Evolutionary conservation across 2,888 invertebrate genomes (phyloP).

Genomic region (Tetragnatha montana): DNA sequence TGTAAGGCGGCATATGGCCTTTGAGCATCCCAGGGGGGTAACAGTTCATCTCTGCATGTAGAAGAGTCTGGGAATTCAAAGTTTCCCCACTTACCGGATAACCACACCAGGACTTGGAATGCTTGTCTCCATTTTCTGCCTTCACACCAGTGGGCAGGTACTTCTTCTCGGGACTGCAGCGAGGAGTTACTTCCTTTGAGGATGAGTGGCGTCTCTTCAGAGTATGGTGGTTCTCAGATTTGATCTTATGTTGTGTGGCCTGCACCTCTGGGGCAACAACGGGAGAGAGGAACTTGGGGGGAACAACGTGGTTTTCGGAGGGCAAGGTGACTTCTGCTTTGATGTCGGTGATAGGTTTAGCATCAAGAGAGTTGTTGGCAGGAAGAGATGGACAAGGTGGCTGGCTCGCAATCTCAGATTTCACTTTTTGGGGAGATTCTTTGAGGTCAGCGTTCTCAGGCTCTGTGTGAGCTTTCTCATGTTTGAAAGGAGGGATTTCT

Average conservation of each 20-base stretch:
- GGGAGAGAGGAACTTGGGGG: slow-evolving; percentile 27
- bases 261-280: slow-evolving; percentile 16
- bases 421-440: slow-evolving; percentile 18
- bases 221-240: slow-evolving; percentile 33
- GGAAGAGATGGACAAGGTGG: slow-evolving; percentile 28
- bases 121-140: slow-evolving; percentile 30
- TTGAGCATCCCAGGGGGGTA: slow-evolving; percentile 20
- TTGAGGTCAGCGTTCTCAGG: neutral
- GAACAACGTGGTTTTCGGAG: neutral
- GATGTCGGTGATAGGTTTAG: slow-evolving; percentile 18
- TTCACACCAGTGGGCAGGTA: slow-evolving; percentile 15
- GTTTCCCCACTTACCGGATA: slow-evolving; percentile 35
- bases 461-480: slow-evolving; percentile 30
- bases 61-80: slow-evolving; percentile 25
- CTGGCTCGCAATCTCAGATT: slow-evolving; percentile 33
- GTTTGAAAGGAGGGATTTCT: slow-evolving; percentile 51
- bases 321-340: slow-evolving; percentile 10
- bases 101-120: slow-evolving; percentile 60
- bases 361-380: neutral
- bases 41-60: slow-evolving; percentile 35
- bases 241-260: slow-evolving; percentile 14
- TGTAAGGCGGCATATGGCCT: slow-evolving; percentile 43
- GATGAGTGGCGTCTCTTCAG: slow-evolving; percentile 31
- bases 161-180: slow-evolving; percentile 32
- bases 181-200: slow-evolving; percentile 33